Base-by-base conservation (phyloP, 2,113 vertebrate species). In the Elgaria multicarinata region DNA sequence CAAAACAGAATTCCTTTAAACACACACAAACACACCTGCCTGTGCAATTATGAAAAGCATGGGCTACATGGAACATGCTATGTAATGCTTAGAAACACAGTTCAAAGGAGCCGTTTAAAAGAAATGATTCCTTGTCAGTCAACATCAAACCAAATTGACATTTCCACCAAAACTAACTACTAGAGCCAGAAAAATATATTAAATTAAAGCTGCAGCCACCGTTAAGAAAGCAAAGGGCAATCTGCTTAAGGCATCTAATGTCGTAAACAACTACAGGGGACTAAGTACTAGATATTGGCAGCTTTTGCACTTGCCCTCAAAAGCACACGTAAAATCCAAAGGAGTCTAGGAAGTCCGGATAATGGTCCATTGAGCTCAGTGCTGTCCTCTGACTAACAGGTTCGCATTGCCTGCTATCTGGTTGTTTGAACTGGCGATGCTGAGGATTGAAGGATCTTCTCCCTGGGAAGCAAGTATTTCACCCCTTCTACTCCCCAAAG, bases 101-200 rank as follows among this genome's bases (percentile, higher is more conserved):
- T 86, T 86, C 58, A 75, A 53, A 50, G 36, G 84, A 86, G n/a
- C 20, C 50, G 13, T 42, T 24, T 46, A 58, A 74, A 74, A 86
- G 58, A 74, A 86, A 86, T 58, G n/a, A 58, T 22, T 83, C 66
- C 50, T 55, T 44, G 64, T 67, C 62, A 16, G 26, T 44, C 39
- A 28, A 46, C 42, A 46, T 67, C 64, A 69, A 13, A 69, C 46
- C 80, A 83, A 66, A 62, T 55, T 46, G 83, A 85, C 39, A 44
- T 66, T 67, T 71, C 67, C 44, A 33, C 64, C 64, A 53, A 46
- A 85, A 55, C 69, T 39, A 83, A 67, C 36, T 66, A 72, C 69
- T 58, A n/a, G 69, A 86, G 46, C 71, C 84, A 58, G 84, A 71
- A 86, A 85, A 62, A 85, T 53, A 72, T 53, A 85, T 85, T 55